Conservation (phyloP, 1,140 invertebrate genomes). For the Bombus haemorrhoidalis region DNA sequence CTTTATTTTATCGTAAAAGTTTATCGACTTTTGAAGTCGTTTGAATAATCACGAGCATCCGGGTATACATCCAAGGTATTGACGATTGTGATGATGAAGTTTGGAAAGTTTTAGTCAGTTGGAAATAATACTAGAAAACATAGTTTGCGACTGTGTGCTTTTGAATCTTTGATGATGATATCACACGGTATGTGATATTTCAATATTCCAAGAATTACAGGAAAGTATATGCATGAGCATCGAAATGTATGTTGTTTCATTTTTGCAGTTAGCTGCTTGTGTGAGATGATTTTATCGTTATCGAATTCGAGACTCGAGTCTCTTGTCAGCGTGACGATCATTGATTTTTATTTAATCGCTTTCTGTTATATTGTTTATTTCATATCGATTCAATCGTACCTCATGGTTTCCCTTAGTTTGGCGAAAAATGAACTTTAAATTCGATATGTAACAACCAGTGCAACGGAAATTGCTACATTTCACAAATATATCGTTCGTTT, state of each 20-base stretch:
- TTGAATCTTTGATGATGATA: not conserved
- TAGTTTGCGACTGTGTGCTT: not conserved
- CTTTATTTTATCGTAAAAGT: too few relatives aligned
- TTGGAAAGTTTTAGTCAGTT: not conserved
- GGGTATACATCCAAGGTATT: too few relatives aligned
- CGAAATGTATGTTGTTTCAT: not conserved
- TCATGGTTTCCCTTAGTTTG: not conserved
- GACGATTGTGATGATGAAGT: not conserved
- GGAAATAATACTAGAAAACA: not conserved
- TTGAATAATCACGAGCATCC: too few relatives aligned
- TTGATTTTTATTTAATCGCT: too few relatives aligned
- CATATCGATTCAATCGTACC: too few relatives aligned
- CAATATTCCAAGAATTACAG: not conserved
- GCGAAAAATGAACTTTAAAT: not conserved
- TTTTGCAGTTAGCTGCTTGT: not conserved
- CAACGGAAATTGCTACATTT: not conserved
- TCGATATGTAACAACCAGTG: not conserved
- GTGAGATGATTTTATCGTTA: not conserved
- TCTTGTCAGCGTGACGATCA: not conserved
- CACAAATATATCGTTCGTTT: not conserved
- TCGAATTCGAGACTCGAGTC: not conserved
- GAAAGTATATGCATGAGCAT: constrained; percentile 37
- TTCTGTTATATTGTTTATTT: not conserved
- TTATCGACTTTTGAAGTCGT: too few relatives aligned
- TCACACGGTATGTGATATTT: too few relatives aligned